These are phyloP conservation scores for Engraulis encrasicolus DNA, from an alignment of 2,113 vertebrate species.

Conservation along the genomic window DNA sequence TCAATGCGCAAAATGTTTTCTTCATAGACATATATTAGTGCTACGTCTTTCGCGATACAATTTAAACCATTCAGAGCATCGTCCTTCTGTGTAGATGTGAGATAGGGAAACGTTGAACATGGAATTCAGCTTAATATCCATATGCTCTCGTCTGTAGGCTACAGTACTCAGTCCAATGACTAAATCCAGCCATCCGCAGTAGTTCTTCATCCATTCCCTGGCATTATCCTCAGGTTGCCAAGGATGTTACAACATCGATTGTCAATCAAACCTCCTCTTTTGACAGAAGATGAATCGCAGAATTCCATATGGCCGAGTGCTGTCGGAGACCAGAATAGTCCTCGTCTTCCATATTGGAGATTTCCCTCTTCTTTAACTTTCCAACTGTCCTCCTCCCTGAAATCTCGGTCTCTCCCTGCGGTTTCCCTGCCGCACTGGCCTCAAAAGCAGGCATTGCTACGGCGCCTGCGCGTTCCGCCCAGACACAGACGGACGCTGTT, in stretches of 20 bases:
- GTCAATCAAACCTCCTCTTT: constrained; percentile 29
- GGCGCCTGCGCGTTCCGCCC: constrained; percentile 79
- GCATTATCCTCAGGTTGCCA: constrained; percentile 51
- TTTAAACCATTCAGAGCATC: not conserved
- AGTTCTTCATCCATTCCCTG: constrained; percentile 66
- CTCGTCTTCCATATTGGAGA: constrained; percentile 49
- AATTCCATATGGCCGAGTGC: constrained; percentile 9
- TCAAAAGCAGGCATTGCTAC: constrained; percentile 54
- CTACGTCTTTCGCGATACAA: not conserved
- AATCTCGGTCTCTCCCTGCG: constrained; percentile 72
- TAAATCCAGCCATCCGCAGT: constrained; percentile 55
- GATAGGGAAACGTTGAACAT: not conserved
- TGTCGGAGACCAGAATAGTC: not conserved
- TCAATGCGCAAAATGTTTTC: constrained; percentile 61
- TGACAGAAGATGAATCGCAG: constrained; percentile 31
- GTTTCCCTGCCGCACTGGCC: constrained; percentile 84
- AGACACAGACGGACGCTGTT: constrained; percentile 46
- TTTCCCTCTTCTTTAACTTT: constrained; percentile 43
- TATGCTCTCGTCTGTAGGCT: constrained; percentile 13
- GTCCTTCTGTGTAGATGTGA: not conserved
- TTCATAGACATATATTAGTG: constrained; percentile 24
- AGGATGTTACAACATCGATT: constrained; percentile 44
- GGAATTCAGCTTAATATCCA: constrained; percentile 29
- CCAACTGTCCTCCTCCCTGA: constrained; percentile 31
- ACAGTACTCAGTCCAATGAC: constrained; percentile 35